Evolutionary conservation across 2,888 invertebrate genomes (phyloP).

Genomic region (Ischnus inquisitorius): DNA sequence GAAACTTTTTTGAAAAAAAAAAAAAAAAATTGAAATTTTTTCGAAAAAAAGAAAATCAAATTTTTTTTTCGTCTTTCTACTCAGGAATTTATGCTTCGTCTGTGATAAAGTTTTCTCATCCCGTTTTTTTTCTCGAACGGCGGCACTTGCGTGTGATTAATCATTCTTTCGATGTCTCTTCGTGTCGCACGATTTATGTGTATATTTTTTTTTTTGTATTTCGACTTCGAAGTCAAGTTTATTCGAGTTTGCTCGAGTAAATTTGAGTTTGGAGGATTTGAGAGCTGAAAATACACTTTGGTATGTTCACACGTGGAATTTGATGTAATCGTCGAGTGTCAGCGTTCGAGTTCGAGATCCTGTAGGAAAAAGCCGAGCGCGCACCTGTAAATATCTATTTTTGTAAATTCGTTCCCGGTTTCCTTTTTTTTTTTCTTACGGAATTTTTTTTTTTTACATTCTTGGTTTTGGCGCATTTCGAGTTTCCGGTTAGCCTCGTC

Average conservation of each 20-base stretch:
- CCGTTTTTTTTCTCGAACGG: background rate
- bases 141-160: background rate
- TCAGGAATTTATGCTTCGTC: conserved; percentile 62
- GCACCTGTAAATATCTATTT: conserved; percentile 19
- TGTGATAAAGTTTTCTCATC: conserved; percentile 67
- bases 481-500: conserved; percentile 10
- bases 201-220: too few species aligned
- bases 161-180: background rate
- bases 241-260: too few species aligned
- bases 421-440: conserved; percentile 36
- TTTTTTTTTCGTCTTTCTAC: conserved; percentile 5
- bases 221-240: too few species aligned
- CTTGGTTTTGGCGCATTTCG: conserved; percentile 34
- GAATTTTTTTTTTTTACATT: too few species aligned
- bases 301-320: too few species aligned
- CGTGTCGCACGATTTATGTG: too few species aligned
- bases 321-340: too few species aligned
- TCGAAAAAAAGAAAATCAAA: too few species aligned
- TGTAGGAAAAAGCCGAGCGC: background rate
- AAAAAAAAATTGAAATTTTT: conserved; percentile 3
- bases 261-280: too few species aligned
- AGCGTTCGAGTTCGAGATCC: too few species aligned
- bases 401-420: conserved; percentile 66
- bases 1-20: background rate
- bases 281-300: too few species aligned